Conservation (phyloP, 2,113 vertebrate genomes). For the Panthera tigris region DNA sequence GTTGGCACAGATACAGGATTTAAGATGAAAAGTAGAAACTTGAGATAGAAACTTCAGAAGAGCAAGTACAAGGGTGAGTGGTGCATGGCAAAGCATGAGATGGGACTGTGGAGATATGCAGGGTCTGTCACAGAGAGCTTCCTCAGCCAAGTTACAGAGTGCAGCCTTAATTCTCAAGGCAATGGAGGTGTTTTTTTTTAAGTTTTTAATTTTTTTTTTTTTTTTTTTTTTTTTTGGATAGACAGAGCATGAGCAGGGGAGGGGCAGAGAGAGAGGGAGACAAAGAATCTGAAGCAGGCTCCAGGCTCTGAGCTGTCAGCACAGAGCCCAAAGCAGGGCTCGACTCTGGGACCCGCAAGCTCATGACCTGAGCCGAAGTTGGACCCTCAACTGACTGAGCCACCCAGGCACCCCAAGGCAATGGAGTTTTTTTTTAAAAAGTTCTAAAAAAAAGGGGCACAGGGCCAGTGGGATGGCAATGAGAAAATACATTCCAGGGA, state of each 20-base stretch:
- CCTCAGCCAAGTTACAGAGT: neutral
- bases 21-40: neutral
- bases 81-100: neutral
- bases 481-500: neutral
- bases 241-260: no score
- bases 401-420: no score
- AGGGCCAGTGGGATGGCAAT: neutral
- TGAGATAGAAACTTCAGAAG: neutral
- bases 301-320: no score
- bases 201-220: no score
- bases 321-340: no score
- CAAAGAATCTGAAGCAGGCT: no score
- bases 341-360: accelerated
- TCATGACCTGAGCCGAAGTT: no score
- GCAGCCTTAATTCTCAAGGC: neutral
- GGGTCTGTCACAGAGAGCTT: neutral
- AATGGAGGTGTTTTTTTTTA: no score
- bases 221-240: no score
- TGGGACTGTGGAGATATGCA: neutral
- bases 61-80: neutral
- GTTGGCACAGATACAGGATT: neutral
- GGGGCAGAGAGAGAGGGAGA: no score
- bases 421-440: neutral
- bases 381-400: no score
- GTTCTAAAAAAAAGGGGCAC: neutral